Base-by-base conservation (phyloP, 1,140 invertebrate species). In the Formica selysi region DNA sequence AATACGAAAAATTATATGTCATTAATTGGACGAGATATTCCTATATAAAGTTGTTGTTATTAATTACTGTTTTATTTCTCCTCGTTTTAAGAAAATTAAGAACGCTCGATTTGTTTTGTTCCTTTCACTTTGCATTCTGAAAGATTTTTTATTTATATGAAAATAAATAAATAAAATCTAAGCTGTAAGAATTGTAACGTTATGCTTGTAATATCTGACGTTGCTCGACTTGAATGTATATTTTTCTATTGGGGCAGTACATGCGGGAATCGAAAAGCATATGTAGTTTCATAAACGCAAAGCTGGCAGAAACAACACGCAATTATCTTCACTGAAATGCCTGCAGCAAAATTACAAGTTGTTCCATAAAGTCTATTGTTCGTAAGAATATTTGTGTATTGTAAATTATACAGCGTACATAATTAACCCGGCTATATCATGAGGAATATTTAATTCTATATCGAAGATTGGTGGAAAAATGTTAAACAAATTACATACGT, bases 391-490 rank as follows among this genome's bases (percentile, higher is more conserved):
- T 8, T 41, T 8, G 7, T 13, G 11, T 11, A 13, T 1, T 5
- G 19, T 26, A 41, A 61, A 76, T 76, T 41, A 57, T 7, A 61
- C 8, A 61, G 8, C 13, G 22, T 61, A 22, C 41, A 59, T 8
- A 76, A 76, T 76, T 76, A 76, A 29, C 2, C 7, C 51, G 32
- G 36, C 5, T n/a, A 32, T 38, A 22, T 61, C 36, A 61, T 10
- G 71, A 74, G 38, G 54, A 76, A 76, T 61, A 19, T 76, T 76
- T 61, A 61, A 61, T 61, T 61, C 51, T 38, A 16, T 7, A 44
- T 32, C 48, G 51, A 61, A 22, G 32, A 16, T 57, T 13, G 13
- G 59, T 22, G 13, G 13, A 29, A 38, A 59, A 76, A n/a, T 13
- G 13, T 59, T 59, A 76, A 59, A 76, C 32, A 54, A 32, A 57